Conservation (phyloP, 2,888 invertebrate species). For the Serrognathus titanus region DNA sequence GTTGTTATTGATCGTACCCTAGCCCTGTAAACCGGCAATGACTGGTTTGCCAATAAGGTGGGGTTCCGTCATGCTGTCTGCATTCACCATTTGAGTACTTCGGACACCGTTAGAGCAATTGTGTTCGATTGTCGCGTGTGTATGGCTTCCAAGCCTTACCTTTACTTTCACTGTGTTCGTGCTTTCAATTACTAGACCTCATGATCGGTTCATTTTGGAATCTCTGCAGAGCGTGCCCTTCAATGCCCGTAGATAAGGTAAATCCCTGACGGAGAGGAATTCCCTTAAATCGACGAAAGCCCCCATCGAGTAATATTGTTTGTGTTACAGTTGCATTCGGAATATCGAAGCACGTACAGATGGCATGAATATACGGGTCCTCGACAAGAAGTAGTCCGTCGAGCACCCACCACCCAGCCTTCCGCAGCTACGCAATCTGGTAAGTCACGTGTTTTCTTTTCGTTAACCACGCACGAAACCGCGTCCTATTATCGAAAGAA, state of each 20-base stretch:
- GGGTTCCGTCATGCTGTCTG: conserved; percentile 32
- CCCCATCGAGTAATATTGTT: not conserved
- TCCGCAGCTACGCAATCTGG: conserved; percentile 43
- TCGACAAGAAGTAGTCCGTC: conserved; percentile 69
- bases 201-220: conserved; percentile 98
- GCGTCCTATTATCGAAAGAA: not conserved
- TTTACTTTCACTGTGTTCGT: conserved; percentile 26
- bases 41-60: conserved; percentile 29
- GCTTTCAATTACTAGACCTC: conserved; percentile 48
- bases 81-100: conserved; percentile 25
- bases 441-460: conserved; percentile 24
- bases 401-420: conserved; percentile 53
- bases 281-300: not conserved
- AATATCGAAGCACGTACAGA: conserved; percentile 91
- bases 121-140: conserved; percentile 13
- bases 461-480: not conserved
- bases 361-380: conserved; percentile 90
- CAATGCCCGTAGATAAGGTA: conserved; percentile 96
- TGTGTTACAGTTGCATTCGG: conserved; percentile 80
- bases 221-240: conserved; percentile 93
- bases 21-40: conserved; percentile 27
- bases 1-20: conserved; percentile 30
- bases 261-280: conserved; percentile 33
- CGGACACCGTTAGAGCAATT: conserved; percentile 18
- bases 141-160: conserved; percentile 31